Evolutionary conservation across 1,140 invertebrate species (phyloP).

Genomic region (Brachionus manjavacas): DNA sequence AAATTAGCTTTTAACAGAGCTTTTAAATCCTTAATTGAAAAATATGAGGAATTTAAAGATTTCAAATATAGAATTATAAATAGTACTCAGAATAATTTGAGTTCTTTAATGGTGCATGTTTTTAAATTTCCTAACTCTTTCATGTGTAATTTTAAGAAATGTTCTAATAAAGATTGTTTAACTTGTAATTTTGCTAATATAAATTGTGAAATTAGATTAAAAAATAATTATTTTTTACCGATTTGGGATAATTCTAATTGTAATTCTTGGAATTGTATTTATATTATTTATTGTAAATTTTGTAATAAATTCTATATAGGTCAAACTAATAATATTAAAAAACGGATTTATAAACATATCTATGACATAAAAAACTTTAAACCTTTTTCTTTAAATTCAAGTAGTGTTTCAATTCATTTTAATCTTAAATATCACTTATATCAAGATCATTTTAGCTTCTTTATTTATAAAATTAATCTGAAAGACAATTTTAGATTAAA

Average conservation of each 20-base stretch:
- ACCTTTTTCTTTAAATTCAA: no score
- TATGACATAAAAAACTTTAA: not conserved
- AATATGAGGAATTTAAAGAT: no score
- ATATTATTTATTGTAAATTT: not conserved
- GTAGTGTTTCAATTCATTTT: no score
- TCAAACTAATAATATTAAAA: no score
- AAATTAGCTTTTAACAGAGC: no score
- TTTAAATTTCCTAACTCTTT: not conserved
- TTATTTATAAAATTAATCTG: no score
- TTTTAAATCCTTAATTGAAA: no score
- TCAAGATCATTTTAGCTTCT: no score
- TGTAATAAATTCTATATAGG: not conserved
- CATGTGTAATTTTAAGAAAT: not conserved
- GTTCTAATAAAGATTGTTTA: not conserved
- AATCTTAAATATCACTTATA: no score
- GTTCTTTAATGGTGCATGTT: not conserved
- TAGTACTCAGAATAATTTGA: not conserved
- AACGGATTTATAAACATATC: not conserved
- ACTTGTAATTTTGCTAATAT: not conserved
- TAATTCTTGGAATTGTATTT: not conserved
- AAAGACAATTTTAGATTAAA: no score
- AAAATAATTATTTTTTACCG: not conserved
- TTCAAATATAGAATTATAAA: no score
- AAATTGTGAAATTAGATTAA: not conserved
- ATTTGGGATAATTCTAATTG: constrained; percentile 3